phyloP scores from a whole-genome alignment of 2,888 invertebrate genomes.

The Ochropacha duplaris region DNA sequence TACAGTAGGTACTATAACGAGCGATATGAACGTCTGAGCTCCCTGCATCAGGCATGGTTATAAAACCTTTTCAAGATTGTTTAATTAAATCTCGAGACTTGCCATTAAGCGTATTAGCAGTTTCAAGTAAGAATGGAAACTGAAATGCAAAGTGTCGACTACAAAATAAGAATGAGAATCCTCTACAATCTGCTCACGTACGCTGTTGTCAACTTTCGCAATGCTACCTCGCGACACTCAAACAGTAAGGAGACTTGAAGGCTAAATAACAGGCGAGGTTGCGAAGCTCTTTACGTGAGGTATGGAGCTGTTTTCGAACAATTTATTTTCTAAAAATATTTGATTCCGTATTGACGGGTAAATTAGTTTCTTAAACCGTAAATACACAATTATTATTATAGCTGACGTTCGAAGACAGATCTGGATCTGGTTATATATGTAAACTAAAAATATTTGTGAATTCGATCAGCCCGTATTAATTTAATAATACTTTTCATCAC shows the following conservation, averaged over 20 bases:
- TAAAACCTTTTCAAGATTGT: conserved; percentile 38
- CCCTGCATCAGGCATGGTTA: conserved; percentile 24
- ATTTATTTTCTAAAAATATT: background rate
- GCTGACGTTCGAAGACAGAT: background rate
- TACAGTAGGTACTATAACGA: conserved; percentile 22
- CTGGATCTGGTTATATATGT: background rate
- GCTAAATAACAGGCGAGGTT: conserved; percentile 63
- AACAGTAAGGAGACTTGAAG: conserved; percentile 72
- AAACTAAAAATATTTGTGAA: background rate
- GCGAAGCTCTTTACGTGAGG: conserved; percentile 52
- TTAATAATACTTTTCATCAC: background rate
- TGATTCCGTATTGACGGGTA: background rate
- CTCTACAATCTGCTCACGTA: conserved; percentile 73
- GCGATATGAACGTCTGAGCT: conserved; percentile 29
- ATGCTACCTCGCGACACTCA: conserved; percentile 72
- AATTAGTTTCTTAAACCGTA: background rate
- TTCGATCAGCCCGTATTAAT: background rate
- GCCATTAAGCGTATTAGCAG: conserved; percentile 18
- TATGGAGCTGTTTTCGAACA: conserved; percentile 17
- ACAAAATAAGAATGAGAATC: conserved; percentile 60
- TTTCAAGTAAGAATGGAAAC: conserved; percentile 57
- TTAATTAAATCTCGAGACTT: conserved; percentile 31
- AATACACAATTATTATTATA: background rate
- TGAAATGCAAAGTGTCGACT: conserved; percentile 56
- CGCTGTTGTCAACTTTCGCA: conserved; percentile 79